Base-by-base conservation (phyloP, 2,113 vertebrate genomes). In the Xenopus laevis region DNA sequence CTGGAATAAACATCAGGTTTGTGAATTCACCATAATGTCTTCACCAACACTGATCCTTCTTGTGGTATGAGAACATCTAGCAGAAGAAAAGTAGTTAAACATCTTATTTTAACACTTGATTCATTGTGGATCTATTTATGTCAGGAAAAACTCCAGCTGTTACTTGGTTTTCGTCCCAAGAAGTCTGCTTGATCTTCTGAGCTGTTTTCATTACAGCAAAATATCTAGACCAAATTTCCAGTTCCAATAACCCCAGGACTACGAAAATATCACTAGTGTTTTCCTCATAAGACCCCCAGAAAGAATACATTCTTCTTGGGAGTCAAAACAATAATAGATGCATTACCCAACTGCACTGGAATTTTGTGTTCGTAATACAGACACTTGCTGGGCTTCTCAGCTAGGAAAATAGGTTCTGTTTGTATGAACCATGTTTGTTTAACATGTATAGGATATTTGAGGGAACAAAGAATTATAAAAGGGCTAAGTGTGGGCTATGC, bases 301-400 rank as follows among this genome's bases (percentile, higher is more conserved):
- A 65, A 58, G 71, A 73, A 4, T 45, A 23, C 2, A 73, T 65
- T 65, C 50, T 65, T 65, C 18, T 65, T 33, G 62, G 55, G 61
- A 73, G n/a, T 65, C 71, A 57, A 73, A 65, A 4, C 71, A 73
- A 73, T 73, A 73, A 65, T 65, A 65, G 46, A 72, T 33, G 33
- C 21, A 20, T 44, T 27, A 72, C 63, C 59, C 46, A 64, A 58
- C 16, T 44, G 30, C 71, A 5, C 21, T 15, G 30, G 71, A 65
- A 65, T 73, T 65, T 65, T 23, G 7, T 73, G 61, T 55, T 73
- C 30, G 12, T 44, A 57, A 18, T 65, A 40, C 23, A 58, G 45
- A 18, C 30, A 46, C 61, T 55, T 47, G 17, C 47, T 44, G 61
- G n/a, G 27, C 23, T 46, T 50, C 40, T 65, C 15, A 20, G 11